phyloP scores from a whole-genome alignment of 2,113 vertebrate genomes.

The Hyperopisus bebe region DNA sequence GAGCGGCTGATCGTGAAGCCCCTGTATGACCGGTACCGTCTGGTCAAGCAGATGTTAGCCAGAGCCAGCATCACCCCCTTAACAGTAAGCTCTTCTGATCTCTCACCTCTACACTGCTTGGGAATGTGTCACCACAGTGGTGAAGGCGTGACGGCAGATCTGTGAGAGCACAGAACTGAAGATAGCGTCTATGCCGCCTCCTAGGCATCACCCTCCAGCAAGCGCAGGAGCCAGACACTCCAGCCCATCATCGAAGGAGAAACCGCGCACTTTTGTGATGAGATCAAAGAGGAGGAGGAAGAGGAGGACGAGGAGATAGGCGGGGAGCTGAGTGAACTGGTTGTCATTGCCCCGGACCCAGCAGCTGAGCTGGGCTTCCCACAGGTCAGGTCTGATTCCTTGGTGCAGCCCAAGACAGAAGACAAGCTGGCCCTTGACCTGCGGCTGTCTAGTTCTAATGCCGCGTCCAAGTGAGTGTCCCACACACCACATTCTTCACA shows the following conservation, averaged over 20 bases:
- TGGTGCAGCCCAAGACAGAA: conserved; percentile 65
- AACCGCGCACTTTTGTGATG: conserved; percentile 94
- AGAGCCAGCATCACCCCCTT: conserved; percentile 88
- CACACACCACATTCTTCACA: background rate
- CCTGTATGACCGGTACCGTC: conserved; percentile 88
- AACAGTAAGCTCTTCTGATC: conserved; percentile 70
- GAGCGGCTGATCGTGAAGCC: conserved; percentile 91
- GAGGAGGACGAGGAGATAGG: conserved; percentile 52
- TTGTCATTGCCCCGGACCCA: conserved; percentile 74
- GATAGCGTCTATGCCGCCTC: background rate
- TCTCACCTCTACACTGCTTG: background rate
- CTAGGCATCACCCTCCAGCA: conserved; percentile 88
- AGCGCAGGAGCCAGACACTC: conserved; percentile 81
- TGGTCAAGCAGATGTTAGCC: conserved; percentile 97
- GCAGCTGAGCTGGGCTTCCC: conserved; percentile 51
- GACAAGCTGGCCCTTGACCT: conserved; percentile 81
- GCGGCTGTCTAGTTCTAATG: conserved; percentile 81
- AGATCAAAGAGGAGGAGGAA: conserved; percentile 73
- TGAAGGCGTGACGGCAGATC: background rate
- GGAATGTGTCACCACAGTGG: background rate
- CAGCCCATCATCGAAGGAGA: conserved; percentile 97
- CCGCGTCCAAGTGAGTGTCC: conserved; percentile 79
- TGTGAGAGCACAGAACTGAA: background rate
- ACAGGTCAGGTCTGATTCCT: conserved; percentile 61
- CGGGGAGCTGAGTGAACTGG: conserved; percentile 66